Base-by-base conservation (phyloP, 2,113 vertebrate species). In the Rousettus leschenaultii region DNA sequence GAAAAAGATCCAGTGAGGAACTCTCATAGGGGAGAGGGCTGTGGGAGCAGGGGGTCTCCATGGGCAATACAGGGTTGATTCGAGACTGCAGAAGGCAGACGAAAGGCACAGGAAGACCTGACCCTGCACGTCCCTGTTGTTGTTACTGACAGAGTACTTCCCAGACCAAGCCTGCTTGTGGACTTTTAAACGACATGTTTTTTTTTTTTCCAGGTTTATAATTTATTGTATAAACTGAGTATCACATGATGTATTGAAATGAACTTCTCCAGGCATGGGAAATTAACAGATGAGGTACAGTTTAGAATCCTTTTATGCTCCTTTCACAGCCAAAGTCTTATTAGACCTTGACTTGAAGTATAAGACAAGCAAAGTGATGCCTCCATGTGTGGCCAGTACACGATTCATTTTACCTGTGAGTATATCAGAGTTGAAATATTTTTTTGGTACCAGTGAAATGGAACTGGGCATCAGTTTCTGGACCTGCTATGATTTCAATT, bases 291-390 rank as follows among this genome's bases (percentile, higher is more conserved):
- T 40, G 45, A 66, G 24, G n/a, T 66, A 22, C 18, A 63, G 8
- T 77, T 65, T 78, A 89, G 65, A 89, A 78, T 38, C 99, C 98
- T 95, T 80, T 99, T 98, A 99, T 94, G 99, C 99, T 48, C 98
- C 98, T 95, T 98, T 98, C 96, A 99, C 93, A 11, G 98, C 98
- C 90, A 99, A 98, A 35, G 98, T 98, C 97, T 99, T 98, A 97
- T 99, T 99, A 78, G 99, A 99, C 91, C 98, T 99, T 92, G 99
- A 97, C 98, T 99, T 99, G 97, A 99, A 99, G 97, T 99, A 99
- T 59, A 99, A 98, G 89, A 97, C 0, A 15, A 99, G 94, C 91
- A 98, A 96, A 78, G 98, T 97, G 94, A 99, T 14, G 98, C 35
- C 77, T 80, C 53, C 53, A 80, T 59, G 18, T 59, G 22, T 40